Evolutionary conservation across 2,888 invertebrate species (phyloP), one percentile per base, ranked within the genome.

Genomic region (Schizaphis graminum): DNA sequence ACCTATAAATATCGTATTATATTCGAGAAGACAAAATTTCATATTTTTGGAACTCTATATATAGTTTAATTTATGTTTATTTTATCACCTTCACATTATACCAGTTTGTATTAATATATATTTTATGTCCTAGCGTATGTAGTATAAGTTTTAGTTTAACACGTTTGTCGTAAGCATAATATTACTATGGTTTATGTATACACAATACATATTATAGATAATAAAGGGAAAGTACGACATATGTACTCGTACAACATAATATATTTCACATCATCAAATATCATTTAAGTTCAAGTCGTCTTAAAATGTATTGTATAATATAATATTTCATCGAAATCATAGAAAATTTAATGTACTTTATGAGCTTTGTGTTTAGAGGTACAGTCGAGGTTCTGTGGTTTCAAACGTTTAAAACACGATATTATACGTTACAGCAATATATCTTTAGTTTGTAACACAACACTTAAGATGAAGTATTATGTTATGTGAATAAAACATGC

Each of bases 401-500:
- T 35, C 77, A 21, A 77, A 77, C 77, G 35, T 88, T 24, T 87
- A 77, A 77, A 77, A 77, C 35, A 21, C 35, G 35, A 77, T 77
- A 77, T 77, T 35, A 35, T 77, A 35, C 77, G 77, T 77, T 35
- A 8, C 7, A 21, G 8, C 35, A 3, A 53, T 77, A 21, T 21
- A 77, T 8, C 77, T 35, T 77, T 35, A 77, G 77, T 21, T 77
- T 77, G 53, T 41, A 89, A 89, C 56, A 28, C 56, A 41, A 89
- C 41, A 56, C 89, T 57, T n/a, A 8, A 11, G 26, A 11, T 41
- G 26, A 89, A 57, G 53, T 28, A 85, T 44, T 35, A 77, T 77
- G 35, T 44, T 85, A 28, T 44, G 85, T 85, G 26, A 57, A 57
- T 89, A 56, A 89, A 89, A 89, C 56, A 89, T 56, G 10, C 56